Base-by-base conservation (phyloP, 2,113 vertebrate species). In the Poecile atricapillus region DNA sequence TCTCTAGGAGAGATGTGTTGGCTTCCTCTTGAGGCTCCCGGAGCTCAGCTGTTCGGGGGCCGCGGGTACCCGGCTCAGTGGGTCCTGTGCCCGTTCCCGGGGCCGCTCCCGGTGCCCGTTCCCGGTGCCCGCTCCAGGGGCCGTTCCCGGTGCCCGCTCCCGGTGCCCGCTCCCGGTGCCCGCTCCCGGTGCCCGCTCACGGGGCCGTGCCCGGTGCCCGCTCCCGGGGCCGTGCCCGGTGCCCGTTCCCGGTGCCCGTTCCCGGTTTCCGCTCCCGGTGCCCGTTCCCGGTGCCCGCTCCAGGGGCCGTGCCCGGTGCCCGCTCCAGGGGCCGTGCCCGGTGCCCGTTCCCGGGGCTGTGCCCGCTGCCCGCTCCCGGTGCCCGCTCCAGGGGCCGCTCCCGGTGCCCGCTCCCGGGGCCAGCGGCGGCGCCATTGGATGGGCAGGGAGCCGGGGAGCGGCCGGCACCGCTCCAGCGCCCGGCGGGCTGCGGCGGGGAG, bases 391-490 rank as follows among this genome's bases (percentile, higher is more conserved):
- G 41, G 41, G 41, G 41, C 41, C n/a, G 41, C 41, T 41, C 41
- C 41, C 41, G 10, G 37, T 37, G 37, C n/a, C n/a, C 37, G 37
- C 37, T 39, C 37, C 37, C 37, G 37, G 13, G 13, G 16, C 97
- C 98, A 97, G 97, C 87, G 96, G 98, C 94, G 97, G 96, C 97
- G 98, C 97, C 98, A 98, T 98, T 98, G 98, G 98, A 94, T 95
- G 98, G 9, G 9, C 35, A 16, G 96, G 97, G 96, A 94, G 96
- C 96, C 92, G 96, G 97, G 97, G 96, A 96, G 96, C 97, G 62
- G 39, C 46, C 98, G 98, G 98, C 98, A 98, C 97, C 98, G 98
- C 98, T 98, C 97, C 98, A 87, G 97, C 97, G 95, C 95, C 93
- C 96, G 96, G 70, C 95, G 85, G 97, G 92, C 97, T 97, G 97